Evolutionary conservation across 2,888 invertebrate genomes (phyloP).

Genomic region (Melanchra persicariae): DNA sequence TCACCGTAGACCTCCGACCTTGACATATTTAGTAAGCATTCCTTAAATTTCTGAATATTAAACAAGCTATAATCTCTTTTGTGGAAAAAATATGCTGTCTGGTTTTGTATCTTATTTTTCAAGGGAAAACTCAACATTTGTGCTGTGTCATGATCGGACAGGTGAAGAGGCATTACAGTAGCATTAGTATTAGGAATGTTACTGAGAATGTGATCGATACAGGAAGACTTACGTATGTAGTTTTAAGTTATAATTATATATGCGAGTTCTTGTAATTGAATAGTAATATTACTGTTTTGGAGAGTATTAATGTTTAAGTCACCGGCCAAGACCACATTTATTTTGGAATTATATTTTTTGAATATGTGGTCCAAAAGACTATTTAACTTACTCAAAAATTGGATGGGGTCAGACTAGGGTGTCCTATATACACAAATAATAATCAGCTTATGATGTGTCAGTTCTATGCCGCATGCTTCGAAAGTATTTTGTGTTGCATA

Average conservation of each 20-base stretch:
- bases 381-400: neutral
- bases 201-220: neutral
- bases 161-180: slow-evolving; percentile 1
- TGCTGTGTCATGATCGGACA: slow-evolving; percentile 1
- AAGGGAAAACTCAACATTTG: slow-evolving; percentile 12
- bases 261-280: too few relatives aligned
- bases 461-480: too few relatives aligned
- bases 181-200: slow-evolving; percentile 4
- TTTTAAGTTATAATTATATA: too few relatives aligned
- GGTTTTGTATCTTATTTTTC: neutral
- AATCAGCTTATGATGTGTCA: too few relatives aligned
- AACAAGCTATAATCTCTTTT: neutral
- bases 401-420: neutral
- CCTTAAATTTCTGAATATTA: neutral
- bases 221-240: neutral
- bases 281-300: too few relatives aligned
- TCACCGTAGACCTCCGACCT: neutral
- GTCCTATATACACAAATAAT: neutral
- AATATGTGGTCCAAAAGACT: neutral
- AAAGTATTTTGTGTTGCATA: too few relatives aligned
- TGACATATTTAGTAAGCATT: neutral
- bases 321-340: too few relatives aligned
- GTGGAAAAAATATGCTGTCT: neutral
- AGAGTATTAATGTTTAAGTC: too few relatives aligned
- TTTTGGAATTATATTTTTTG: neutral